Evolutionary conservation across 2,888 invertebrate species (phyloP).

Genomic region (Girardia tigrina): DNA sequence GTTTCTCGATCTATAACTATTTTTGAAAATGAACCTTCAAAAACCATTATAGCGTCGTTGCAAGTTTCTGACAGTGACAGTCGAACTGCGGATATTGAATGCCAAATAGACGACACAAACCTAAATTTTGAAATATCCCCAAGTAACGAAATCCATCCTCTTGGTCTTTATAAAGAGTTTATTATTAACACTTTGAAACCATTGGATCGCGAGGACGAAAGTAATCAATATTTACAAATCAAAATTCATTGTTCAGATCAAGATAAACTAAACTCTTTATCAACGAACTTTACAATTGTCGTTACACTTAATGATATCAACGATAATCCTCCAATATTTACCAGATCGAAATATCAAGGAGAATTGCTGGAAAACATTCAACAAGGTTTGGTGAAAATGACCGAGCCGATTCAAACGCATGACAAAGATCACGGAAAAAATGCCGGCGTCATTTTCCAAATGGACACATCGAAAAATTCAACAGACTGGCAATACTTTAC

Average conservation of each 20-base stretch:
- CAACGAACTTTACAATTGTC: neutral
- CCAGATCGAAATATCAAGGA: conserved; percentile 23
- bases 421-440: conserved; percentile 6
- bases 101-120: neutral
- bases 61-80: neutral
- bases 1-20: neutral
- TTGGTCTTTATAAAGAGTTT: conserved; percentile 7
- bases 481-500: conserved; percentile 1
- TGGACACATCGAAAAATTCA: neutral
- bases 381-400: neutral
- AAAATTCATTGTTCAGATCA: neutral
- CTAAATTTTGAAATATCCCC: neutral
- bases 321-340: neutral
- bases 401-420: neutral
- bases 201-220: neutral
- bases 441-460: neutral
- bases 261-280: neutral
- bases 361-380: neutral
- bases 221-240: neutral
- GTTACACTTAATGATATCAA: neutral
- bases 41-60: neutral
- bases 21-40: neutral
- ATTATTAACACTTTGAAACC: neutral
- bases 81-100: neutral
- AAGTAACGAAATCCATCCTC: neutral